Evolutionary conservation across 2,797 vertebrate species (phyloP).

Genomic region (Cuculus canorus): DNA sequence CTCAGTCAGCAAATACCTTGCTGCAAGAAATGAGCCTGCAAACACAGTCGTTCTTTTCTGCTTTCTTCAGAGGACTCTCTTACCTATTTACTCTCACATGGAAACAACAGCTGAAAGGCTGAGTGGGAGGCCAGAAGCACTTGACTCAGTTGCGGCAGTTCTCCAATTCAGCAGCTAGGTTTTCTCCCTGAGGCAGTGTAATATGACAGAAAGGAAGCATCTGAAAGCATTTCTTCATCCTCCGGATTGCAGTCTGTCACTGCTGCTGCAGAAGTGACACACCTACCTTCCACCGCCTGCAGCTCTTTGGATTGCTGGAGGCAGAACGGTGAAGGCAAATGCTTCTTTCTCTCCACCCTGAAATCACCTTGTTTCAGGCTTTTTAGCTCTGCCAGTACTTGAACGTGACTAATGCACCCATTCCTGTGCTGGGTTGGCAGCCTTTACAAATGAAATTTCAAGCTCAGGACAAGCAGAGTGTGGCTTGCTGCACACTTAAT

Average conservation of each 20-base stretch:
- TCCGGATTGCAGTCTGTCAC: conserved; percentile 8
- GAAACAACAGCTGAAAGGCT: conserved; percentile 32
- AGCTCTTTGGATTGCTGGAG: neutral
- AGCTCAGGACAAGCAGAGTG: neutral
- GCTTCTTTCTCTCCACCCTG: neutral
- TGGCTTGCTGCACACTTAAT: neutral
- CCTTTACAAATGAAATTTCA: neutral
- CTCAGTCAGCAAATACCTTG: conserved; percentile 31
- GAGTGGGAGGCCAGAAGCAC: conserved; percentile 49
- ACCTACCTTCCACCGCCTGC: neutral
- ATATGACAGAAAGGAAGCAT: conserved; percentile 58
- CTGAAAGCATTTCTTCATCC: conserved; percentile 51
- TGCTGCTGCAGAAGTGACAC: conserved; percentile 47
- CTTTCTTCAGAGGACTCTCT: conserved; percentile 21
- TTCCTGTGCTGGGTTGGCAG: neutral
- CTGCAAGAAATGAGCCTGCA: neutral
- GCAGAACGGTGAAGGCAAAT: neutral
- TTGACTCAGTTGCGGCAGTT: conserved; percentile 41
- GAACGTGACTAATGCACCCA: neutral
- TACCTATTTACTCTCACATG: conserved; percentile 38
- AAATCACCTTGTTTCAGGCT: conserved; percentile 24
- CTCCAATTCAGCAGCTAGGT: conserved; percentile 37
- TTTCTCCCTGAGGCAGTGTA: conserved; percentile 46
- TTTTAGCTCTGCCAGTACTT: neutral
- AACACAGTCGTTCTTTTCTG: neutral